A percentile compares a stretch with the other conserved stretches of the same genome.
phyloP scores from a whole-genome alignment of 2,797 vertebrate genomes.

The Anomalospiza imberbis region DNA sequence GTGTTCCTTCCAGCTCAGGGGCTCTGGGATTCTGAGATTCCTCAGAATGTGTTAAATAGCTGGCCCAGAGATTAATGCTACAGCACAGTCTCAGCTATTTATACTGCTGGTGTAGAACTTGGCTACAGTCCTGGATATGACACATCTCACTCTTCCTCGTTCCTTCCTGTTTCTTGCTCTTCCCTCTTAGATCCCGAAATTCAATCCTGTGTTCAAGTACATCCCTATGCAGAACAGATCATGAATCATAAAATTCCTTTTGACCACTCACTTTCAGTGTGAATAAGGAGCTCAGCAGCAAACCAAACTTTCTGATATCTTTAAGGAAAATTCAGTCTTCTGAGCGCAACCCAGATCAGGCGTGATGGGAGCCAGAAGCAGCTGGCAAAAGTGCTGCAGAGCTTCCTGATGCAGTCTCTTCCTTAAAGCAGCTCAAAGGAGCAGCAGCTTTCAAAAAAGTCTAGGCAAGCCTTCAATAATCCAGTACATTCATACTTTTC shows the following conservation, averaged over 20 bases:
- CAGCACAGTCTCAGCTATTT: not conserved
- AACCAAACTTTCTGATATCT: not conserved
- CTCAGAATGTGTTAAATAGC: not conserved
- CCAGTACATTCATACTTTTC: not conserved
- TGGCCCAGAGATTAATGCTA: not conserved
- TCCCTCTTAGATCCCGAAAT: not conserved
- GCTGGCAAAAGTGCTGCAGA: not conserved
- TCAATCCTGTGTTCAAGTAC: not conserved
- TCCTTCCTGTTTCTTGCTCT: not conserved
- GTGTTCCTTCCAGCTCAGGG: not conserved
- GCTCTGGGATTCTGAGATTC: not conserved
- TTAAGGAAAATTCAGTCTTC: not conserved
- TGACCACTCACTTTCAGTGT: not conserved
- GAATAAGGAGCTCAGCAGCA: not conserved
- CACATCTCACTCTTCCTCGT: not conserved
- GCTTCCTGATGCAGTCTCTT: not conserved
- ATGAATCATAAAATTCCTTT: not conserved
- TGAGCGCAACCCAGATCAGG: not conserved
- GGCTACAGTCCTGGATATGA: not conserved
- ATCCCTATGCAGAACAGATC: not conserved
- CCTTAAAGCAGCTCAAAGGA: not conserved
- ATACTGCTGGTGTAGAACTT: not conserved
- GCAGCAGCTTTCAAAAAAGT: not conserved
- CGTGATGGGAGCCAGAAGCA: not conserved
- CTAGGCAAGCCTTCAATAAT: not conserved